phyloP scores from a whole-genome alignment of 2,797 vertebrate species.

The Jordanella pulchra region DNA sequence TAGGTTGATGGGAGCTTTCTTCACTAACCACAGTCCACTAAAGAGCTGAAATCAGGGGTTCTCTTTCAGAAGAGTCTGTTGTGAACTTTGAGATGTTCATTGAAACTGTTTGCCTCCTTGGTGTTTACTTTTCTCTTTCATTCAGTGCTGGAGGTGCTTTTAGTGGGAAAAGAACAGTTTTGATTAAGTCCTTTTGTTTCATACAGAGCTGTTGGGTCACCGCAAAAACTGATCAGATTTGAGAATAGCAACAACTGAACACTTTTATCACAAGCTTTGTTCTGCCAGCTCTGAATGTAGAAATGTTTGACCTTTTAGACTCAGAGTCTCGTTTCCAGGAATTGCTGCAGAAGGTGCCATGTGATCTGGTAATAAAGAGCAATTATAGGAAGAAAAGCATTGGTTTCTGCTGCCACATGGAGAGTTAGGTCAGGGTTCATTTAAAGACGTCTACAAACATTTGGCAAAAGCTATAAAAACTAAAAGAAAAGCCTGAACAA shows the following conservation, averaged over 20 bases:
- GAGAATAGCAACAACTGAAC: background rate
- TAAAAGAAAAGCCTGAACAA: too few relatives aligned
- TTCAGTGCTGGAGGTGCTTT: background rate
- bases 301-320: background rate
- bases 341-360: background rate
- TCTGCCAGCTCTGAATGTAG: background rate
- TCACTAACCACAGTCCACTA: constrained; percentile 7
- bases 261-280: background rate
- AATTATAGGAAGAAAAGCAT: background rate
- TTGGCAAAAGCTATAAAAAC: too few relatives aligned
- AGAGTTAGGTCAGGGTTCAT: background rate
- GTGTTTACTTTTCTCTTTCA: background rate
- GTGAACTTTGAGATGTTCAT: background rate
- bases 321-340: background rate
- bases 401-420: background rate
- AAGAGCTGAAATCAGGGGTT: background rate
- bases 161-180: background rate
- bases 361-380: background rate
- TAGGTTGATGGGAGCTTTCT: constrained; percentile 57
- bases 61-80: background rate
- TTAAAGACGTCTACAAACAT: too few relatives aligned
- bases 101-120: background rate
- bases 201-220: background rate
- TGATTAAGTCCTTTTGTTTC: background rate
- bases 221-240: background rate